Evolutionary conservation across 2,113 vertebrate genomes (phyloP).

Genomic region (Caretta caretta): DNA sequence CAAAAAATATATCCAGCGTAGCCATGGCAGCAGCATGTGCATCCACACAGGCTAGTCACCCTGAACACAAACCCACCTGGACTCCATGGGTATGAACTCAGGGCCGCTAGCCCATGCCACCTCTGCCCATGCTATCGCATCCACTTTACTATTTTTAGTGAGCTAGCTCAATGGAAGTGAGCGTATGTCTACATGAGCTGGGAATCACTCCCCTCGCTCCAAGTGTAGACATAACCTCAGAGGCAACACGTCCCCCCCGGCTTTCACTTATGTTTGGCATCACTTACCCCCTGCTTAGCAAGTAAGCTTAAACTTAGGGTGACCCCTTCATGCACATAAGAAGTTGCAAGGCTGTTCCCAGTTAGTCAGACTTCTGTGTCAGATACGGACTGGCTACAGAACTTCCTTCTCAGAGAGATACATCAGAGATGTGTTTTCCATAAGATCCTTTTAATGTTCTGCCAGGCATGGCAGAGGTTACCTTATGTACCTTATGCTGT

Average conservation of each 20-base stretch:
- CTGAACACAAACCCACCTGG: not conserved
- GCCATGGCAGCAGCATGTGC: too few relatives aligned
- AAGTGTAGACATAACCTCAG: not conserved
- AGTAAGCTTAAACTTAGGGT: not conserved
- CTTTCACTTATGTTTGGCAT: not conserved
- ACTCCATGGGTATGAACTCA: not conserved
- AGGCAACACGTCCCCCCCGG: not conserved
- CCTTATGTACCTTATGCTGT: not conserved
- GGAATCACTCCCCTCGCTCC: not conserved
- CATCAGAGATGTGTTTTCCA: not conserved
- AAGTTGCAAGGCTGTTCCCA: not conserved
- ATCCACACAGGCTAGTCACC: not conserved
- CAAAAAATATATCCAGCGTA: too few relatives aligned
- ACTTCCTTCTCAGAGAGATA: not conserved
- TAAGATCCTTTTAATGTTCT: not conserved
- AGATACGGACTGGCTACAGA: not conserved
- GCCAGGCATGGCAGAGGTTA: not conserved
- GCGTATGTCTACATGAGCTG: not conserved
- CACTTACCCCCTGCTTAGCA: not conserved
- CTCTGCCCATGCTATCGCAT: rapidly evolving
- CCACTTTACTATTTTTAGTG: not conserved
- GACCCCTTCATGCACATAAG: not conserved
- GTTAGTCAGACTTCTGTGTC: not conserved
- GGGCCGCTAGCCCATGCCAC: not conserved
- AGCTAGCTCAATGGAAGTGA: not conserved